These are phyloP conservation scores for Empis stercorea DNA, from an alignment of 2,888 invertebrate species.

Conservation along the genomic window DNA sequence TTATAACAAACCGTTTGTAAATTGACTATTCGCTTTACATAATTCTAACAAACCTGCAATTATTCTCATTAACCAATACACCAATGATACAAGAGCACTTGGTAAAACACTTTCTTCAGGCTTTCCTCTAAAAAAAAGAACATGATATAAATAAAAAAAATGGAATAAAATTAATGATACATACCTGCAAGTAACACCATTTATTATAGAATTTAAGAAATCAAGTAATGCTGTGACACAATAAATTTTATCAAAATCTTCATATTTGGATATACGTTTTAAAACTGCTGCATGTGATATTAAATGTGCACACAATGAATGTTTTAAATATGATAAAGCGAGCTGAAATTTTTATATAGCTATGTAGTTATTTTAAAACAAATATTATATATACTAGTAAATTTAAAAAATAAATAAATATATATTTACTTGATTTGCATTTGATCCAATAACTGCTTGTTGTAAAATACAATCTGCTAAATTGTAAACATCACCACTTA, in stretches of 20 bases:
- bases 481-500: conserved; percentile 86
- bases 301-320: conserved; percentile 79
- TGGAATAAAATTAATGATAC: no score
- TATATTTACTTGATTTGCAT: conserved; percentile 52
- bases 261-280: conserved; percentile 77
- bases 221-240: conserved; percentile 78
- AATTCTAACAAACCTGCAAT: conserved; percentile 35
- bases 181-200: conserved; percentile 42
- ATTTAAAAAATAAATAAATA: neutral
- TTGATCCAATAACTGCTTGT: conserved; percentile 86
- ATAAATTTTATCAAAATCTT: conserved; percentile 74
- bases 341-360: conserved; percentile 43
- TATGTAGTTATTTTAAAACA: no score
- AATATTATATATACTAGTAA: no score
- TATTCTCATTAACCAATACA: conserved; percentile 70
- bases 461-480: conserved; percentile 86
- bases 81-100: conserved; percentile 66
- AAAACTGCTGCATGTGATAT: conserved; percentile 85
- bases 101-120: conserved; percentile 80
- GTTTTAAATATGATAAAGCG: conserved; percentile 82
- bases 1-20: conserved; percentile 15
- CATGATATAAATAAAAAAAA: conserved; percentile 26
- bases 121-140: conserved; percentile 56
- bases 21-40: conserved; percentile 25
- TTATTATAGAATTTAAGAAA: conserved; percentile 60